Evolutionary conservation across 1,140 invertebrate genomes (phyloP), one percentile per base, ranked within the genome.

Genomic region (Drosophila mayri): DNA sequence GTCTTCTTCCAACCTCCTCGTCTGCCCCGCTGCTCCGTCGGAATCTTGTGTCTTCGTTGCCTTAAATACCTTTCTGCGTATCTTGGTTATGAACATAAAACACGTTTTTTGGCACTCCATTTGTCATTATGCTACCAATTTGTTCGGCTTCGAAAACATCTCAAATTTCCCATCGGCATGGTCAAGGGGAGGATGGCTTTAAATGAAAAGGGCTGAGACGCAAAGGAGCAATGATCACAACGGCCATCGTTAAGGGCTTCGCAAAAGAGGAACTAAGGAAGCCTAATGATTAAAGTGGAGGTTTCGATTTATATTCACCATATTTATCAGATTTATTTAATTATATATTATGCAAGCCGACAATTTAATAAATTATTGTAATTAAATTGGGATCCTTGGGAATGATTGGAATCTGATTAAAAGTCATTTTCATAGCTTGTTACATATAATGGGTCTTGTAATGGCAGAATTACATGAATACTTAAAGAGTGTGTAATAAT

Each of bases 41-140:
- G 41, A 40, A 46, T 84, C 72, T 66, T 60, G 58, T 58, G 58
- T 63, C 25, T 18, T 71, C 14, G 28, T 22, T 32, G 49, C 38
- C 66, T 80, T 77, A 74, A 85, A 85, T 85, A 70, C 41, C 67
- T 80, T 38, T 38, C 10, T 73, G 71, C 71, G 38, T 64, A 60
- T 71, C 65, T 79, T 63, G 63, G 59, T 50, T 74, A 52, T 52
- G 52, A 50, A 62, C 55, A 55, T 63, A 47, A 63, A 64, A 66
- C 67, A 64, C 37, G 64, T 84, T 83, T 76, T 87, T 74, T 87
- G 84, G 80, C 84, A 87, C 84, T 70, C 80, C 78, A 87, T 87
- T 87, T 87, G 83, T 87, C 83, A 87, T 87, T 76, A 87, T 66
- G 76, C 52, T 49, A 66, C 52, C 83, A 82, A 82, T 87, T 87